These are phyloP conservation scores for Ennomos quercinarius DNA, from an alignment of 2,888 invertebrate species.

Conservation along the genomic window DNA sequence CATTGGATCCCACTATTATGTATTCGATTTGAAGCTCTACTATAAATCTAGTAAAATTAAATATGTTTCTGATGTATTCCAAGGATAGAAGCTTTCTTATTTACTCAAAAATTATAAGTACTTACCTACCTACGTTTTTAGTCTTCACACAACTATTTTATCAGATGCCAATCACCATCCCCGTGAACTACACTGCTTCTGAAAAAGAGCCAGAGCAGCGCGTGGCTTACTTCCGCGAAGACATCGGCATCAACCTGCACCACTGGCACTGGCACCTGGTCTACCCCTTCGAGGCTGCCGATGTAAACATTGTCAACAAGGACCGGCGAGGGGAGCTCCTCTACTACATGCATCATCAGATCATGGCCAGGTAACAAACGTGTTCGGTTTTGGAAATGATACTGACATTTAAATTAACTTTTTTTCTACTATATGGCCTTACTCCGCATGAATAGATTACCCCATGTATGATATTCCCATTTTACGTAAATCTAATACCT, in stretches of 20 bases:
- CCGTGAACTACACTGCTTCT: slow-evolving; percentile 90
- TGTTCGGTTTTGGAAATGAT: neutral
- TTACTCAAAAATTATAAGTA: no score
- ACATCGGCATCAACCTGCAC: slow-evolving; percentile 93
- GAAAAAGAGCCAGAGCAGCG: slow-evolving; percentile 91
- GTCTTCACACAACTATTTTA: neutral
- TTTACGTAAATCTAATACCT: no score
- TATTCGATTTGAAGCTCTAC: no score
- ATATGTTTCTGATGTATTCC: no score
- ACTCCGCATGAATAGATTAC: no score
- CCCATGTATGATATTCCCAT: no score
- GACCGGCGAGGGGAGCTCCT: slow-evolving; percentile 92
- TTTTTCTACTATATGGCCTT: no score
- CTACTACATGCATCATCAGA: slow-evolving; percentile 92
- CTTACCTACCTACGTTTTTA: no score
- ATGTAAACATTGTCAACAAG: slow-evolving; percentile 86
- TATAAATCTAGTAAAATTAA: no score
- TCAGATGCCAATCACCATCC: slow-evolving; percentile 88
- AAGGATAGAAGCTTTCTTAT: no score
- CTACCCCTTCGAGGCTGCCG: slow-evolving; percentile 90
- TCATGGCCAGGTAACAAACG: slow-evolving; percentile 83
- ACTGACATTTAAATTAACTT: no score
- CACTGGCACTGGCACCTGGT: slow-evolving; percentile 98
- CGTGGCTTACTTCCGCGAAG: slow-evolving; percentile 94
- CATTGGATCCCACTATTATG: no score